Evolutionary conservation across 2,113 vertebrate genomes (phyloP), one percentile per base, ranked within the genome.

Genomic region (Eleginops maclovinus): DNA sequence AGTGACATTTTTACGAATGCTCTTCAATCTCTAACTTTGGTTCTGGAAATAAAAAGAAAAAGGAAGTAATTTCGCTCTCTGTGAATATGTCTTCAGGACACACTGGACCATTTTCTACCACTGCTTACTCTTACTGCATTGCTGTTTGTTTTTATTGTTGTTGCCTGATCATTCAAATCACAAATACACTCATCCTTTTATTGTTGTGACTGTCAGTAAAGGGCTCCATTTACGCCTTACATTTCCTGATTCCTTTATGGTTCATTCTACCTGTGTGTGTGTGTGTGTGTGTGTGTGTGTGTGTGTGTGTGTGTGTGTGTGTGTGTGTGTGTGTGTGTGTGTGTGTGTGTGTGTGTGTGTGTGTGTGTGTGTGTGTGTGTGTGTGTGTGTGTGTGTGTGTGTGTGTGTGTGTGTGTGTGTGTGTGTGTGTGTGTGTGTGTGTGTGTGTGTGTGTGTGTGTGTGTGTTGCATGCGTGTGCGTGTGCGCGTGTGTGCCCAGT

Each of bases 1-100:
- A 84, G 79, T 81, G 85, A 86, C 84, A 53, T 86, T 90, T 94
- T 88, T 91, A 90, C 84, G 80, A 87, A 94, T 87, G 85, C 87
- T 84, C 87, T 86, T 93, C 89, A 91, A 75, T 90, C 92, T 90
- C 87, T 60, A 89, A 91, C 88, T 90, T 90, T 91, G 51, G 65
- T 50, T 28, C 63, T 41, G 41, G 63, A 64, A 61, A 87, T 75
- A 80, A 83, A 73, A 77, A 73, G 49, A 77, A 83, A n/a, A 82
- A 61, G 69, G 61, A 64, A 82, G 58, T 80, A 2, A 79, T 84
- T 72, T 75, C 10, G 40, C n/a, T 22, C 9, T 43, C 43, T 75
- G 31, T 59, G 43, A 64, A 15, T 56, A 28, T 16, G 16, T 56
- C 21, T 24, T 24, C 53, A 66, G n/a, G 26, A 64, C 9, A 56